These are phyloP conservation scores for Glossophaga mutica DNA, from an alignment of 2,797 vertebrate genomes.

Conservation along the genomic window DNA sequence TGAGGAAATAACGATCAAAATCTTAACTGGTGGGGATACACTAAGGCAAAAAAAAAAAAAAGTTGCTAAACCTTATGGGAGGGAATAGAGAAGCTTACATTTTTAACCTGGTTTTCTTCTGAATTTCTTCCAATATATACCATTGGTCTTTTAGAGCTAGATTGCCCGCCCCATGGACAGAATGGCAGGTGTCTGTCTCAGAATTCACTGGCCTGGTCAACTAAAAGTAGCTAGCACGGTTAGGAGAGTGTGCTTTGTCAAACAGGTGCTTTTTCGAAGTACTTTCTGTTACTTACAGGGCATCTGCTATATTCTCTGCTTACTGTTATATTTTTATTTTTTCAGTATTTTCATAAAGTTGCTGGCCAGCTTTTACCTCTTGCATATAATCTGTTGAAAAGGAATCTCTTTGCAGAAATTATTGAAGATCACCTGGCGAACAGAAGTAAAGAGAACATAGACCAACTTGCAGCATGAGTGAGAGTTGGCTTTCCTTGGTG, in stretches of 20 bases:
- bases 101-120: neutral
- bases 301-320: neutral
- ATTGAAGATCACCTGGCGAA: slow-evolving; percentile 89
- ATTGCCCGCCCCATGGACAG: neutral
- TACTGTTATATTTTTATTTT: slow-evolving; percentile 30
- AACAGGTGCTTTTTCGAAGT: neutral
- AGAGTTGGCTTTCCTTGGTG: neutral
- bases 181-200: neutral
- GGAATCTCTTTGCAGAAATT: slow-evolving; percentile 92
- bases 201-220: neutral
- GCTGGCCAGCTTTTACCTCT: slow-evolving; percentile 93
- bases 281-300: neutral
- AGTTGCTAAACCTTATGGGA: neutral
- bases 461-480: slow-evolving; percentile 85
- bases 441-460: slow-evolving; percentile 86
- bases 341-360: slow-evolving; percentile 95
- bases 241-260: neutral
- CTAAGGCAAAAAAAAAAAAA: neutral
- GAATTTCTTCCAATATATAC: neutral
- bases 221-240: neutral
- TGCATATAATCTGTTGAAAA: slow-evolving; percentile 93
- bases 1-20: neutral
- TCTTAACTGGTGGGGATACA: neutral
- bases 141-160: neutral
- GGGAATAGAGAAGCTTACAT: neutral